Evolutionary conservation across 2,113 vertebrate genomes (phyloP), one percentile per base, ranked within the genome.

Genomic region (Proterorhinus semilunaris): DNA sequence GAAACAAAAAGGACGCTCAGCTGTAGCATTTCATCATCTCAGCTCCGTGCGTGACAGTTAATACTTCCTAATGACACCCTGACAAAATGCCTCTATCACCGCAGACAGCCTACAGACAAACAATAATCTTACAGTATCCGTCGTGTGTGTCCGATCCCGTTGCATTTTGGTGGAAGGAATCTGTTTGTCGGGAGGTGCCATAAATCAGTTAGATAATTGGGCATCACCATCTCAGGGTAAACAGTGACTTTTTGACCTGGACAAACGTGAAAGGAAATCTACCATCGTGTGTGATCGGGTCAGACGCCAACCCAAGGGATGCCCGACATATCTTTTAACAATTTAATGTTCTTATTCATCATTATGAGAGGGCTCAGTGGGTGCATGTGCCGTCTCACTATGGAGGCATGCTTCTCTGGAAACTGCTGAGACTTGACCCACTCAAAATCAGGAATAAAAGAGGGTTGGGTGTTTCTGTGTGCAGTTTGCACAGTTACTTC

Each of bases 1-100:
- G 58, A 61, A 44, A 61, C 58, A 45, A 45, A 61, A 9, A 8
- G 8, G 13, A 44, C 15, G 6, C 27, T 45, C 13, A 44, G 42
- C 13, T 61, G 58, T 15, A 16, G 8, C 13, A 16, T n/a, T 45
- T 42, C 43, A 44, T 61, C 58, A 44, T 44, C 42, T 61, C 58
- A n/a, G 42, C 58, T 44, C 58, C 7, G 15, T 45, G 42, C 15
- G 15, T 61, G 58, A 61, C 58, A 61, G 58, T 45, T 61, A 44
- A 61, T 61, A 61, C 58, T 44, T 61, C 42, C 42, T 44, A 61
- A 61, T 61, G 58, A 61, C 36, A 44, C 7, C 42, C 58, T 61
- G 58, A 44, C 58, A 45, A n/a, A 61, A 44, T 15, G 13, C 42
- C 58, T 61, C 42, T 15, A n/a, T 45, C 42, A 44, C 7, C 4